These are phyloP conservation scores for Trematomus loennbergii DNA, from an alignment of 2,113 vertebrate genomes.

Conservation along the genomic window DNA sequence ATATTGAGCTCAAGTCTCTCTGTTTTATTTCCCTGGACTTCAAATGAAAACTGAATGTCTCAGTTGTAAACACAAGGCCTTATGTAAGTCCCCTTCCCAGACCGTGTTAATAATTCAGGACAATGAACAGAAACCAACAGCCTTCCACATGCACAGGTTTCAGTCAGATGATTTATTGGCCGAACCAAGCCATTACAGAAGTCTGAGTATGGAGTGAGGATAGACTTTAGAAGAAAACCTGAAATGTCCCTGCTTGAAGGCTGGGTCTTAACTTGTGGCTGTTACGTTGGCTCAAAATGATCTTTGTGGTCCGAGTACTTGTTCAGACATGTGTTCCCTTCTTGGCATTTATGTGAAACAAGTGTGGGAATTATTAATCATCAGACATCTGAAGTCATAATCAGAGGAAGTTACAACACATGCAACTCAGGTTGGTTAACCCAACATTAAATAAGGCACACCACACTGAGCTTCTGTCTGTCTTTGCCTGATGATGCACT, in stretches of 20 bases:
- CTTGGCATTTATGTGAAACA: constrained; percentile 30
- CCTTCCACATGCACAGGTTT: constrained; percentile 58
- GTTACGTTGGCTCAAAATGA: constrained; percentile 26
- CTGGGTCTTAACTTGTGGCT: constrained; percentile 38
- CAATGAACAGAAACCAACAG: constrained; percentile 68
- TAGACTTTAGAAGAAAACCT: constrained; percentile 27
- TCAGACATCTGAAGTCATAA: constrained; percentile 29
- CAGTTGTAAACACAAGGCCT: constrained; percentile 71
- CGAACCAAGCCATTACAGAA: constrained; percentile 53
- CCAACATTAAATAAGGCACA: constrained; percentile 18
- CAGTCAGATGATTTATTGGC: constrained; percentile 69
- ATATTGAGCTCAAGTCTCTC: constrained; percentile 56
- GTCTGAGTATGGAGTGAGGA: constrained; percentile 55
- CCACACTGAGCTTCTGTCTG: constrained; percentile 4
- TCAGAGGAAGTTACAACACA: constrained; percentile 40
- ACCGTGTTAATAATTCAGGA: constrained; percentile 78
- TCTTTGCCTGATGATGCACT: constrained; percentile 19
- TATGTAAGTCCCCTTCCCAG: constrained; percentile 74
- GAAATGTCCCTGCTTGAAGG: constrained; percentile 39
- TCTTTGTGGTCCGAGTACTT: constrained; percentile 30
- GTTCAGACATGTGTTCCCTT: constrained; percentile 34
- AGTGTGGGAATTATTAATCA: constrained; percentile 26
- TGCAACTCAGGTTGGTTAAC: constrained; percentile 44
- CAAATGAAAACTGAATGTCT: constrained; percentile 72
- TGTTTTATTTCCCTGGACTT: constrained; percentile 50